Base-by-base conservation (phyloP, 2,888 invertebrate genomes). In the Ochropacha duplaris region DNA sequence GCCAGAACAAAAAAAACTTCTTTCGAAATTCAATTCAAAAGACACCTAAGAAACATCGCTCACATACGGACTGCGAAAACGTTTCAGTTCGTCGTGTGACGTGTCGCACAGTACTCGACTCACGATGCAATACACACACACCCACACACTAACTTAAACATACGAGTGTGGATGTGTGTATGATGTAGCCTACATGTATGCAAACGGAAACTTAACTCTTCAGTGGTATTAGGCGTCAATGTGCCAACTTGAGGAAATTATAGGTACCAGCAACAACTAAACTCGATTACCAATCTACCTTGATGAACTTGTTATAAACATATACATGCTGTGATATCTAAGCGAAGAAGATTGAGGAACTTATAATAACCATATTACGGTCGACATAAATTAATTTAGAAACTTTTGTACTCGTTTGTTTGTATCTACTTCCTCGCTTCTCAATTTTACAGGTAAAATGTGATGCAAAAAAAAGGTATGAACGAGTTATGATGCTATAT, bases 161-260 rank as follows among this genome's bases (percentile, higher is more conserved):
- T 19, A 19, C 61, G 31, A 16, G 55, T 54, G 19, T 24, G 50
- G 39, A 44, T 49, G 11, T 55, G 19, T 61, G 50, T 54, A 52
- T 31, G 60, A 34, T 59, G 54, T 68, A 64, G 68, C 59, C 59
- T 69, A 66, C 66, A 64, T 72, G 68, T 71, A 74, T 72, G 70
- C 74, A 76, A 75, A 75, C 76, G 75, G 81, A 79, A 83, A 80
- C 76, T 77, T 70, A 71, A 70, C 71, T 69, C 69, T 68, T 70
- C 68, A 60, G 66, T 66, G 58, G 64, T 57, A 68, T 66, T 71
- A 55, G 68, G 68, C 69, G 69, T 65, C 70, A 65, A 61, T 64
- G 66, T 58, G 57, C 61, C 60, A 62, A 68, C 72, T 79, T 77
- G 72, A 74, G 68, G 69, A 73, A 69, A 71, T 69, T 68, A 72